Evolutionary conservation across 1,140 invertebrate species (phyloP).

Genomic region (Leptopilina boulardi): DNA sequence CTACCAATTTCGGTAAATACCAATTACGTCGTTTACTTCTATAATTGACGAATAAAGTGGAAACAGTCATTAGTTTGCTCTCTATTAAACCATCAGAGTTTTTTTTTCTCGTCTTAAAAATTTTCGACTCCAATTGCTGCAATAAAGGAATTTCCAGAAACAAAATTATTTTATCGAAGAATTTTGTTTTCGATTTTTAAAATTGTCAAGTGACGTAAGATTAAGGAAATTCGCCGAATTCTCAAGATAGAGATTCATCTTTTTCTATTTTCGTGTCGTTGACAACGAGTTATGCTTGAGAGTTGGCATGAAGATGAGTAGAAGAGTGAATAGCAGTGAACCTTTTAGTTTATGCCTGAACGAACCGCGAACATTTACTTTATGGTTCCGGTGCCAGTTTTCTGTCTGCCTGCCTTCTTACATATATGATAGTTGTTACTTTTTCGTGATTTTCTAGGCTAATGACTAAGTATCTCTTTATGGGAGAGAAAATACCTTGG

Average conservation of each 20-base stretch:
- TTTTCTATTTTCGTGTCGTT: slow-evolving; percentile 56
- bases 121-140: not conserved
- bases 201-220: too few relatives aligned
- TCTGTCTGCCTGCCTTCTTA: not conserved
- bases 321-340: slow-evolving; percentile 45
- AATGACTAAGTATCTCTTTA: not conserved
- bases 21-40: not conserved
- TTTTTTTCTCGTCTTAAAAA: not conserved
- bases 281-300: slow-evolving; percentile 57
- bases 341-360: slow-evolving; percentile 58
- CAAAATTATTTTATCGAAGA: not conserved
- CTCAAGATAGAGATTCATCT: not conserved
- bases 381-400: slow-evolving; percentile 49
- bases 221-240: not conserved
- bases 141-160: slow-evolving; percentile 2
- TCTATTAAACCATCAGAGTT: not conserved
- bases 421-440: slow-evolving; percentile 18
- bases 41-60: not conserved
- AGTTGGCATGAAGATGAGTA: slow-evolving; percentile 44
- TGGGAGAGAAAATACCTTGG: slow-evolving; percentile 1
- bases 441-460: slow-evolving; percentile 10
- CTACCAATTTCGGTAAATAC: not conserved
- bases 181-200: too few relatives aligned
- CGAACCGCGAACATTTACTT: slow-evolving; percentile 57
- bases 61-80: not conserved